phyloP scores from a whole-genome alignment of 1,140 invertebrate species.

The Aphelinus certus region DNA sequence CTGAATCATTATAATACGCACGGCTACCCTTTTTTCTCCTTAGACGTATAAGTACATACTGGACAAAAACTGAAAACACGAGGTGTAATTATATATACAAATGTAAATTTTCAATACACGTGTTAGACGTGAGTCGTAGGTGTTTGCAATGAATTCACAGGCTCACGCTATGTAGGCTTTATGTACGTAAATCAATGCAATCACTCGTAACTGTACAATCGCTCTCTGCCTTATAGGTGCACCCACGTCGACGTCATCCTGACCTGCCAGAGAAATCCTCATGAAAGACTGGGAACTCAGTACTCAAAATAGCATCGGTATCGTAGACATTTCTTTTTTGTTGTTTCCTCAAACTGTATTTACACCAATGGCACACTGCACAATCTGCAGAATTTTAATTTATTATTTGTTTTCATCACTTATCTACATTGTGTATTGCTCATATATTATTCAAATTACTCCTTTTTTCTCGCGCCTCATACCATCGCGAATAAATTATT shows the following conservation, averaged over 20 bases:
- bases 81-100: no score
- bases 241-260: slow-evolving; percentile 66
- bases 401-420: slow-evolving; percentile 9
- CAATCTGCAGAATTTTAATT: slow-evolving; percentile 6
- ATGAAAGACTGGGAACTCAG: slow-evolving; percentile 69
- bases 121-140: not conserved
- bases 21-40: no score
- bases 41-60: no score
- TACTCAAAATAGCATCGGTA: slow-evolving; percentile 68
- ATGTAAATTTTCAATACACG: not conserved
- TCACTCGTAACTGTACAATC: slow-evolving; percentile 53
- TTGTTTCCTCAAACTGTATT: slow-evolving; percentile 42
- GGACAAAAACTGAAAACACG: no score
- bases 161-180: slow-evolving; percentile 30
- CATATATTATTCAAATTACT: not conserved
- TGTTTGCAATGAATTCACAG: slow-evolving; percentile 28
- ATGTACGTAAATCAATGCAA: slow-evolving; percentile 39
- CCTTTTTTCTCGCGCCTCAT: not conserved
- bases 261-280: slow-evolving; percentile 68
- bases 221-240: slow-evolving; percentile 65
- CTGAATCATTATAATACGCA: not conserved
- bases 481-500: not conserved
- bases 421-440: not conserved
- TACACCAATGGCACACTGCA: slow-evolving; percentile 12
- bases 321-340: slow-evolving; percentile 64